These are phyloP conservation scores for Dromaius novaehollandiae DNA, from an alignment of 2,113 vertebrate genomes.

Conservation along the genomic window DNA sequence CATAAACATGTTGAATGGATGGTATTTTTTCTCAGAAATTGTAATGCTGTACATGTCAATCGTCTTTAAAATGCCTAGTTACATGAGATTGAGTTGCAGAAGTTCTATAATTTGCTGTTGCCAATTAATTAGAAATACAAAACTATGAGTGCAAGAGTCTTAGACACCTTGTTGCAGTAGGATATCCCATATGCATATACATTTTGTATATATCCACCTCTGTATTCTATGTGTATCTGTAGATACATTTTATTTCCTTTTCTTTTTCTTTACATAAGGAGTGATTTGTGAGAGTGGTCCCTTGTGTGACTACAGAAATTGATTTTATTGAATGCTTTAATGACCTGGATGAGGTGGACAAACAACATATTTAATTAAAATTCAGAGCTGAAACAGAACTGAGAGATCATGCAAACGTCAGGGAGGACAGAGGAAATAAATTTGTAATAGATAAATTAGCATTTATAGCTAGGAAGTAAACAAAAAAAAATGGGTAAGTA, in stretches of 20 bases:
- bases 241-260: neutral
- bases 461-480: neutral
- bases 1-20: neutral
- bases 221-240: neutral
- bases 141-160: neutral
- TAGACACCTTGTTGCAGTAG: neutral
- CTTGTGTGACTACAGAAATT: neutral
- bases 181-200: neutral
- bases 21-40: neutral
- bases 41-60: neutral
- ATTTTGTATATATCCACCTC: neutral
- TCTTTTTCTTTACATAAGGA: neutral
- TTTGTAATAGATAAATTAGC: neutral
- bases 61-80: neutral
- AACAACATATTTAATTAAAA: neutral
- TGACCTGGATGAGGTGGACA: neutral
- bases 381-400: neutral
- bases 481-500: neutral
- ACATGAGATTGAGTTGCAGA: neutral
- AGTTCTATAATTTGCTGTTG: neutral
- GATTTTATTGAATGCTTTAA: neutral
- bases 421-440: neutral
- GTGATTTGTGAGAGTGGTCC: neutral
- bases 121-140: neutral
- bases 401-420: neutral